Percentiles rank a stretch among this genome's conserved stretches.
These are phyloP conservation scores for Anguilla japonica DNA, from an alignment of 2,113 vertebrate genomes.

Conservation along the genomic window DNA sequence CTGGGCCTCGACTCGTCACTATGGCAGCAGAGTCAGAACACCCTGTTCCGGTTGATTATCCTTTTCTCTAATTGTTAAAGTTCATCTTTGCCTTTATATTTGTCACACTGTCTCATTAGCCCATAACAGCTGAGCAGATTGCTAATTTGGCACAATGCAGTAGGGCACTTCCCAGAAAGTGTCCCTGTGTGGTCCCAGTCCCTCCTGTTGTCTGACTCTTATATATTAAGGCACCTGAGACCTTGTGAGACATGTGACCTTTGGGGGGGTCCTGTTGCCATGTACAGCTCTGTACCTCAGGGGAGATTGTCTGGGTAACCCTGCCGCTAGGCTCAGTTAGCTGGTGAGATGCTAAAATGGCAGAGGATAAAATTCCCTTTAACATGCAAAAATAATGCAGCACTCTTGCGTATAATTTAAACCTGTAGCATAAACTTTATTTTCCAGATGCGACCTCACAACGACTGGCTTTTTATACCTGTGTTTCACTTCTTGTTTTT, in stretches of 20 bases:
- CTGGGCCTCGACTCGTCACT: neutral
- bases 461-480: too few relatives aligned
- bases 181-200: conserved; percentile 38
- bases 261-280: conserved; percentile 10
- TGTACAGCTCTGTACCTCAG: neutral
- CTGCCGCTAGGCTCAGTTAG: neutral
- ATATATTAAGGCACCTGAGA: conserved; percentile 43
- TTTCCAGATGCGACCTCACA: too few relatives aligned
- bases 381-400: too few relatives aligned
- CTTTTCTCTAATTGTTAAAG: neutral
- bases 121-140: conserved; percentile 18
- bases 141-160: conserved; percentile 22
- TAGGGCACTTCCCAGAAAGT: conserved; percentile 15
- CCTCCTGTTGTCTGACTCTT: conserved; percentile 35
- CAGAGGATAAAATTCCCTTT: neutral
- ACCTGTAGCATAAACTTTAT: too few relatives aligned
- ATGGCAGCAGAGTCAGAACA: neutral
- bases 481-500: too few relatives aligned
- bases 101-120: neutral
- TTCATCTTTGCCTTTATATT: neutral
- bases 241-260: conserved; percentile 18
- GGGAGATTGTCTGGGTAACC: neutral
- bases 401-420: too few relatives aligned
- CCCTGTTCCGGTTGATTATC: neutral
- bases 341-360: neutral